phyloP scores from a whole-genome alignment of 2,797 vertebrate species.

The Luscinia luscinia region DNA sequence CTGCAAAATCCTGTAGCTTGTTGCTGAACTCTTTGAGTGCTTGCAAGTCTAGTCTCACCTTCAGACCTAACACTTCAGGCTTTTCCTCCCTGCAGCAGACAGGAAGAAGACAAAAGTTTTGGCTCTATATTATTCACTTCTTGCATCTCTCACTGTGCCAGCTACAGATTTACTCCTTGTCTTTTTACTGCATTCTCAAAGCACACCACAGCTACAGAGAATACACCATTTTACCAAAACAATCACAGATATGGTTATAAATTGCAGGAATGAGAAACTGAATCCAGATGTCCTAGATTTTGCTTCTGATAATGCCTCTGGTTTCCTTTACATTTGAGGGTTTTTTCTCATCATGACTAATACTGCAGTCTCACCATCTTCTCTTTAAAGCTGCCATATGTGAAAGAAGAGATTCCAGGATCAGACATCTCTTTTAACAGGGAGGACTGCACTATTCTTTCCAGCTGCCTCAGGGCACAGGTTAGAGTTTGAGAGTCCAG shows the following conservation, averaged over 20 bases:
- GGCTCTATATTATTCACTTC: accelerated
- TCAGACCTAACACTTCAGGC: not conserved
- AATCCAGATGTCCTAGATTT: not conserved
- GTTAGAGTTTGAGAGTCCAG: not conserved
- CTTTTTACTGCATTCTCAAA: not conserved
- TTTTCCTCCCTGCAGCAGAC: not conserved
- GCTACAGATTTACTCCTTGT: not conserved
- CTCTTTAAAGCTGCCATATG: not conserved
- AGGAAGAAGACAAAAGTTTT: not conserved
- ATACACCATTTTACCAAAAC: not conserved
- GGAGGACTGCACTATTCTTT: not conserved
- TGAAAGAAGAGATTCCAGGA: not conserved
- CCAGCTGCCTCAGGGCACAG: not conserved
- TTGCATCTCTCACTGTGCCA: not conserved
- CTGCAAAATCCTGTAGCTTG: not conserved
- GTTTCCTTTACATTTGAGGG: not conserved
- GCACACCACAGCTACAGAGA: not conserved
- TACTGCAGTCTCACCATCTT: not conserved
- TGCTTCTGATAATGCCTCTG: not conserved
- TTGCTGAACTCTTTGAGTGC: not conserved
- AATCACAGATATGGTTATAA: not conserved
- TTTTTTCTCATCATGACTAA: not conserved
- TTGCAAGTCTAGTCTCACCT: not conserved
- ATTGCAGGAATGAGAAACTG: not conserved
- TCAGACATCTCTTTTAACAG: not conserved